A percentile compares a stretch with the other conserved stretches of the same genome.
Evolutionary conservation across 2,113 vertebrate genomes (phyloP).

Genomic region (Parotia lawesii): DNA sequence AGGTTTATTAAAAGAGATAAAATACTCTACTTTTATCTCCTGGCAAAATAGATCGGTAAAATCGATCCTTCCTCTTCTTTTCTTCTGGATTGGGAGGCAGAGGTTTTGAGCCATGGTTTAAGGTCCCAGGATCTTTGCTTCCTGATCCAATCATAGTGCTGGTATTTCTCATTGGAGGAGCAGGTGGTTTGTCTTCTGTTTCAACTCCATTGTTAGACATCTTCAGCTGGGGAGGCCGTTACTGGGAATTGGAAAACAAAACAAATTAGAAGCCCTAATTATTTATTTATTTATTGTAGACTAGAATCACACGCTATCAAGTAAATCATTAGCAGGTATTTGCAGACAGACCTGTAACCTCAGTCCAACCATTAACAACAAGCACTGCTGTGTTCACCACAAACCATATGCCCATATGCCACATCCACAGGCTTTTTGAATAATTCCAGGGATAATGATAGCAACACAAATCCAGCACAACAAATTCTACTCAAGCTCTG

Average conservation of each 20-base stretch:
- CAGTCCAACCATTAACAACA: not conserved
- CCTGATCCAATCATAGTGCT: conserved; percentile 93
- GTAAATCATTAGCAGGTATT: not conserved
- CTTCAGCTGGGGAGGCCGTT: conserved; percentile 68
- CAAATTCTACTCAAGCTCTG: not conserved
- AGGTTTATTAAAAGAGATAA: not conserved
- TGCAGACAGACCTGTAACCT: not conserved
- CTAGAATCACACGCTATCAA: not conserved
- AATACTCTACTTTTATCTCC: conserved; percentile 89
- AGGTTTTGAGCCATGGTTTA: conserved; percentile 93
- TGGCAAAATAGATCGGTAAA: conserved; percentile 88
- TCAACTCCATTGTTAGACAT: conserved; percentile 95
- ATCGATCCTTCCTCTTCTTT: conserved; percentile 92
- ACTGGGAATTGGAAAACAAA: conserved; percentile 30
- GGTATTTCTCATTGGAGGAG: conserved; percentile 95
- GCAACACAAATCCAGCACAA: not conserved
- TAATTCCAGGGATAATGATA: not conserved
- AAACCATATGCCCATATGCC: not conserved
- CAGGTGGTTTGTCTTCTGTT: conserved; percentile 93
- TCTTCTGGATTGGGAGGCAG: conserved; percentile 94
- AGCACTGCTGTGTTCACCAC: not conserved
- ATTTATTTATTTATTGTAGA: not conserved
- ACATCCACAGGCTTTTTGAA: not conserved
- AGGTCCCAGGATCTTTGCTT: conserved; percentile 82
- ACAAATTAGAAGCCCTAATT: not conserved